These are phyloP conservation scores for Florisuga fusca DNA, from an alignment of 2,797 vertebrate genomes.

Conservation along the genomic window DNA sequence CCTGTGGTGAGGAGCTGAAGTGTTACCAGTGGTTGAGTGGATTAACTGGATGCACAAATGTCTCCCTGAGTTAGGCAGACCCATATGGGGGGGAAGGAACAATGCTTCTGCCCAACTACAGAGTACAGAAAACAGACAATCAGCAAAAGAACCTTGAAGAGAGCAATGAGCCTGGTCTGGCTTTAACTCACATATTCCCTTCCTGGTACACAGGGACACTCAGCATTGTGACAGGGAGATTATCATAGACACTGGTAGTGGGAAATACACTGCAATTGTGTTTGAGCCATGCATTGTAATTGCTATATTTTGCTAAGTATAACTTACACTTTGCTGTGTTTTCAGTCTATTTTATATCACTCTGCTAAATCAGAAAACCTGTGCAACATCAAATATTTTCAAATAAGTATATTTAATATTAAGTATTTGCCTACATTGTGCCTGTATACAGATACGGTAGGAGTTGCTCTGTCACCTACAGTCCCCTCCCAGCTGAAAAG, in stretches of 20 bases:
- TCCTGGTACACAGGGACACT: accelerated
- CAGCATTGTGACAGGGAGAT: accelerated
- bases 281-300: not conserved
- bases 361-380: not conserved
- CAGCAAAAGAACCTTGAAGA: not conserved
- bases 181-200: not conserved
- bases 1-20: no score
- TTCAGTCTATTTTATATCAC: not conserved
- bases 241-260: not conserved
- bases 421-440: not conserved
- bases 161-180: not conserved
- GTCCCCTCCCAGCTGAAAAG: no score
- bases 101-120: not conserved
- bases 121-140: not conserved
- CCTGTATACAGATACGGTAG: no score
- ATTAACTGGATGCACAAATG: not conserved
- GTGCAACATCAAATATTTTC: not conserved
- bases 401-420: not conserved
- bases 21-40: not conserved
- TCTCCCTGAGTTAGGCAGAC: no score
- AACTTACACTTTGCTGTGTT: not conserved
- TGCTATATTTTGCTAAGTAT: not conserved
- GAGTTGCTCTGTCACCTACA: no score
- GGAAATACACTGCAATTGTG: not conserved
- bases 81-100: not conserved